Percentiles rank a stretch among this genome's conserved stretches.
These are phyloP conservation scores for Pygoscelis adeliae DNA, from an alignment of 2,113 vertebrate species.

Conservation along the genomic window DNA sequence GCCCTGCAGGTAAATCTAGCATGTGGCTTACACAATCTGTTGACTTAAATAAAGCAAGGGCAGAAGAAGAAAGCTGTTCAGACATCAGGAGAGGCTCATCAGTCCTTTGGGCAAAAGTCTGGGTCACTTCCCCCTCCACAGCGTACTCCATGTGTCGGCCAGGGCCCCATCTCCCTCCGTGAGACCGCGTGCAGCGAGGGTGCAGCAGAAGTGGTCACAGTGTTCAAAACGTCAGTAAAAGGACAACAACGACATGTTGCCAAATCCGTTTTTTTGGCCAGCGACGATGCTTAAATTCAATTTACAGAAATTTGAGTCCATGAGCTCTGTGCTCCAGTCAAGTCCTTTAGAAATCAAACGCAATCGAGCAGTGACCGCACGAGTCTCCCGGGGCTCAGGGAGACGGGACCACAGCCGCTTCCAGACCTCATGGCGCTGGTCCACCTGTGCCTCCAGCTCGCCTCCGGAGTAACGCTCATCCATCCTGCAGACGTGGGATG, in stretches of 20 bases:
- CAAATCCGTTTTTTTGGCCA: neutral
- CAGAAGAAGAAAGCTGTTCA: constrained; percentile 44
- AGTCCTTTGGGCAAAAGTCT: constrained; percentile 46
- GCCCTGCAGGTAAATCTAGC: constrained; percentile 64
- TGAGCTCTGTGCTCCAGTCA: neutral
- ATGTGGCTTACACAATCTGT: constrained; percentile 60
- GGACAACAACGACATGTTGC: neutral
- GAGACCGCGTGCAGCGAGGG: rapidly evolving
- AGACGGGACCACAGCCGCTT: rapidly evolving
- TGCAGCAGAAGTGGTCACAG: neutral
- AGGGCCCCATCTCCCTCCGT: rapidly evolving
- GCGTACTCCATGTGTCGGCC: rapidly evolving
- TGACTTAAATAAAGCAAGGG: constrained; percentile 58
- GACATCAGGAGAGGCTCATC: constrained; percentile 48
- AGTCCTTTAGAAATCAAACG: neutral
- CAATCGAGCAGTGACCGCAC: neutral
- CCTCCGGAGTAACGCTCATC: rapidly evolving
- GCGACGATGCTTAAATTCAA: neutral
- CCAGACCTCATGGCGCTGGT: neutral
- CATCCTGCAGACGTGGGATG: rapidly evolving
- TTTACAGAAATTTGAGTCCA: neutral
- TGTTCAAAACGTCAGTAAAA: neutral
- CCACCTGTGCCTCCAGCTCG: neutral
- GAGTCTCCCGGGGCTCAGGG: rapidly evolving
- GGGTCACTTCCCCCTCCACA: neutral